Conservation (phyloP, 2,888 invertebrate genomes). For the Oscheius sp. region DNA sequence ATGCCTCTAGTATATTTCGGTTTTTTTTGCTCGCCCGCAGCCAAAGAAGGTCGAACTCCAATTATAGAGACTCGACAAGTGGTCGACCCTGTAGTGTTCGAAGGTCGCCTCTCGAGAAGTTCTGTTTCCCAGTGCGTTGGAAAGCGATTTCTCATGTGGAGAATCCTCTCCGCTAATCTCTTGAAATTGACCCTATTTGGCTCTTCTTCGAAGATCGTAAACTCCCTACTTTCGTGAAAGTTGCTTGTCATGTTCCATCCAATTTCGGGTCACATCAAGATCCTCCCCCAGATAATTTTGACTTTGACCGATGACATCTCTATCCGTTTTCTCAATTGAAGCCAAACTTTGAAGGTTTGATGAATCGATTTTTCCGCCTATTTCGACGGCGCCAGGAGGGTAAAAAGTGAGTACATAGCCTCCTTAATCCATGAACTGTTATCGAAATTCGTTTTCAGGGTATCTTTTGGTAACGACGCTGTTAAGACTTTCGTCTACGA, state of each 20-base stretch:
- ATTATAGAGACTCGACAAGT: conserved; percentile 4
- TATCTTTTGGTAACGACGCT: conserved; percentile 41
- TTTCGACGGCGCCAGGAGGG: conserved; percentile 35
- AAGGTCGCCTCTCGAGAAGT: too few species aligned
- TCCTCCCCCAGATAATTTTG: too few species aligned
- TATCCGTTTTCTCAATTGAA: not conserved
- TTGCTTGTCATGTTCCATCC: too few species aligned
- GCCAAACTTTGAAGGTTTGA: not conserved
- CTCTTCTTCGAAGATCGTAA: too few species aligned
- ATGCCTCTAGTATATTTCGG: not conserved
- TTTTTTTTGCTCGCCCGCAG: conserved; percentile 7
- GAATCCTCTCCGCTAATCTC: too few species aligned
- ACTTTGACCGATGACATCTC: too few species aligned
- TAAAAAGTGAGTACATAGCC: conserved; percentile 25
- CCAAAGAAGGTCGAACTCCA: conserved; percentile 33
- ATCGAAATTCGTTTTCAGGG: conserved; percentile 28
- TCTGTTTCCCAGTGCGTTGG: too few species aligned
- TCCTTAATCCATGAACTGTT: not conserved
- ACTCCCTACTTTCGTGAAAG: too few species aligned
- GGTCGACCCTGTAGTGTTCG: too few species aligned
- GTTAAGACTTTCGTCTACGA: conserved; percentile 41
- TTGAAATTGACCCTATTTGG: too few species aligned
- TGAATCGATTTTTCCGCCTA: conserved; percentile 29
- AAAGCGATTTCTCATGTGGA: too few species aligned
- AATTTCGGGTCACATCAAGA: too few species aligned